A percentile compares a stretch with the other conserved stretches of the same genome.
Conservation (phyloP, 30 jellyfish, hydroid and myxozoan species). For the Rhopilema esculentum region DNA sequence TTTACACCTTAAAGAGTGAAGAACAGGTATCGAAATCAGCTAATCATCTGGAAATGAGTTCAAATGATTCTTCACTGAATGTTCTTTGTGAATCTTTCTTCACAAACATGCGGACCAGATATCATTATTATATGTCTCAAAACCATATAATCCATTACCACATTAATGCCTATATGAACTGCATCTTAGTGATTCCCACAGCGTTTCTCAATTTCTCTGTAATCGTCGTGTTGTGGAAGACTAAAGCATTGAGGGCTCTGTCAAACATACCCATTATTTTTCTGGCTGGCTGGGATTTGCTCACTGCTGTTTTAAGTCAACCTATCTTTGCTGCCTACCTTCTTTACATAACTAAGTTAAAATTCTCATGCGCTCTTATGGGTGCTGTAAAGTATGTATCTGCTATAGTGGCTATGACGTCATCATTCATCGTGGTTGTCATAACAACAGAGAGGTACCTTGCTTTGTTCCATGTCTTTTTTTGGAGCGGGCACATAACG, state of each 20-base stretch:
- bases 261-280: constrained; percentile 50
- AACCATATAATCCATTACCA: constrained; percentile 29
- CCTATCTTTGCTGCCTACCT: constrained; percentile 61
- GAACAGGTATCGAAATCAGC: not conserved
- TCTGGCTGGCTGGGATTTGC: constrained; percentile 64
- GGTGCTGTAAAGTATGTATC: constrained; percentile 12
- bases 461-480: constrained; percentile 52
- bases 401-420: constrained; percentile 40
- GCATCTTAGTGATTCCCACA: constrained; percentile 6
- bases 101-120: not conserved
- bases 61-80: not conserved
- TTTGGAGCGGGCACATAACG: constrained; percentile 48
- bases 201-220: constrained; percentile 40
- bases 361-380: constrained; percentile 22
- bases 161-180: constrained; percentile 35
- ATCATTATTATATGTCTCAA: not conserved
- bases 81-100: not conserved
- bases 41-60: not conserved
- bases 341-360: not conserved
- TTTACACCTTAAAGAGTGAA: not conserved
- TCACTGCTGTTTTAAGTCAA: constrained; percentile 44
- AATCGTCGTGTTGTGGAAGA: constrained; percentile 15
- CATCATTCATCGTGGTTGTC: constrained; percentile 52
- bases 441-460: constrained; percentile 57
- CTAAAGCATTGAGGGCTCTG: constrained; percentile 15